Percentiles rank a stretch among this genome's conserved stretches.
These are phyloP conservation scores for Morone chrysops DNA, from an alignment of 2,113 vertebrate species.

Conservation along the genomic window DNA sequence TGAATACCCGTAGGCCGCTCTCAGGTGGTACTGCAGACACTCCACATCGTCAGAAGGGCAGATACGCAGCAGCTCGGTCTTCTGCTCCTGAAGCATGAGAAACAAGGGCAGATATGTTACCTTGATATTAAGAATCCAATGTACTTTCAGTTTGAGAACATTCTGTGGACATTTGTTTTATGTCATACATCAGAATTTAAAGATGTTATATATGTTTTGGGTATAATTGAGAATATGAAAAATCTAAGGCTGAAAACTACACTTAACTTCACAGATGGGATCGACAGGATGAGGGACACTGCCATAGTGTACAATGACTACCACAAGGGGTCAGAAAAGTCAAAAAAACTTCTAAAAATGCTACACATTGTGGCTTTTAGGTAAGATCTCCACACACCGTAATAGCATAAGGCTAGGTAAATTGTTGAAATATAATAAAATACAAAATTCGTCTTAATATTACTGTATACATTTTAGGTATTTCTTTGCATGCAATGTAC, in stretches of 20 bases:
- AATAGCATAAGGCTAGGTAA: not conserved
- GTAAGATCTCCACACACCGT: not conserved
- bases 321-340: not conserved
- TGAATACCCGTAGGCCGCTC: constrained; percentile 79
- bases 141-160: not conserved
- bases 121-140: not conserved
- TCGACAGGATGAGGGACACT: not conserved
- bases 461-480: too few species aligned
- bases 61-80: constrained; percentile 83
- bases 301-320: not conserved
- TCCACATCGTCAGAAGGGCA: constrained; percentile 82
- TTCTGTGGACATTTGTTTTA: too few species aligned
- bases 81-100: constrained; percentile 75
- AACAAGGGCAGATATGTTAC: not conserved
- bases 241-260: too few species aligned
- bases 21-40: constrained; percentile 87
- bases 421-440: not conserved
- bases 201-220: too few species aligned
- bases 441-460: too few species aligned
- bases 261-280: too few species aligned
- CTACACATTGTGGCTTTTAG: not conserved
- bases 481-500: not conserved
- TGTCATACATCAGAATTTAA: too few species aligned
- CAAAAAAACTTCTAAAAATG: not conserved
- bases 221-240: too few species aligned